These are phyloP conservation scores for Rhorus exstirpatorius DNA, from an alignment of 2,888 invertebrate genomes.

Conservation along the genomic window DNA sequence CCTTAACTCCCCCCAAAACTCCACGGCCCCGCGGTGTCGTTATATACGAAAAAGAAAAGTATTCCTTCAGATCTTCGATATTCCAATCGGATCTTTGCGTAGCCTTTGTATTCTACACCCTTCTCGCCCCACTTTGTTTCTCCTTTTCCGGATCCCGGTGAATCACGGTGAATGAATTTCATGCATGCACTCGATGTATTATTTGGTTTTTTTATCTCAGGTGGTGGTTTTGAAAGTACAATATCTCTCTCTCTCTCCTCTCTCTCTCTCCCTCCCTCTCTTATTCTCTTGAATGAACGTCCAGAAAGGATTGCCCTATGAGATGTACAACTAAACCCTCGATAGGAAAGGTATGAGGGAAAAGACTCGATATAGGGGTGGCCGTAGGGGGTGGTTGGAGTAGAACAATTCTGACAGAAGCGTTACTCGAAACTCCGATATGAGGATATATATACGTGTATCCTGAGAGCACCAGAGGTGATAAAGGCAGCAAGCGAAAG, in stretches of 20 bases:
- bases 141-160: slow-evolving; percentile 3
- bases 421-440: slow-evolving; percentile 46
- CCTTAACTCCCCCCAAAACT: background rate
- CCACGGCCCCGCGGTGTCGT: slow-evolving; percentile 7
- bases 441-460: slow-evolving; percentile 20
- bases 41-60: slow-evolving; percentile 11
- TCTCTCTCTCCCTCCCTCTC: background rate
- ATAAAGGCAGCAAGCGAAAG: slow-evolving; percentile 12
- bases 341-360: slow-evolving; percentile 34
- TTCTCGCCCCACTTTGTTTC: background rate
- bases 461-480: slow-evolving; percentile 11
- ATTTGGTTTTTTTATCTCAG: slow-evolving; percentile 51
- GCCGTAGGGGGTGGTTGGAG: slow-evolving; percentile 12
- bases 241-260: slow-evolving; percentile 1
- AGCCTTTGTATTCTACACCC: background rate
- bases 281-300: background rate
- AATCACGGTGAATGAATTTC: slow-evolving; percentile 53
- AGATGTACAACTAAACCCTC: slow-evolving; percentile 11
- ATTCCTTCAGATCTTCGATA: slow-evolving; percentile 44
- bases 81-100: slow-evolving; percentile 21
- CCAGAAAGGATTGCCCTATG: slow-evolving; percentile 3
- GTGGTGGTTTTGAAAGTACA: slow-evolving; percentile 36
- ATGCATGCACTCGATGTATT: slow-evolving; percentile 50
- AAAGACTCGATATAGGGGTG: slow-evolving; percentile 37
- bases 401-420: slow-evolving; percentile 42